phyloP scores from a whole-genome alignment of 2,888 invertebrate genomes.

The Cataglyphis rosenhaueri region DNA sequence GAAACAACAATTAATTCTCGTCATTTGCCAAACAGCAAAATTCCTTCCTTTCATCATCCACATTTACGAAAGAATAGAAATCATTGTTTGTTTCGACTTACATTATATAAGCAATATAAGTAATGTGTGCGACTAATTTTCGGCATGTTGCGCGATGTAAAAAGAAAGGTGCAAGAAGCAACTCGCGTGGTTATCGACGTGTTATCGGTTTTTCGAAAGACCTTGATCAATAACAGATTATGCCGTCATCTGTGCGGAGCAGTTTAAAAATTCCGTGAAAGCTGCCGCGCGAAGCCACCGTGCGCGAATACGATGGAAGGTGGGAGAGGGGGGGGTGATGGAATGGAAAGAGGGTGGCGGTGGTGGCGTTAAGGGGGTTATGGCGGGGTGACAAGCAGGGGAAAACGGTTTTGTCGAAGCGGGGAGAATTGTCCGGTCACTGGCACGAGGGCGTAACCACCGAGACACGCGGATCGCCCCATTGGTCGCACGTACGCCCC shows the following conservation, averaged over 20 bases:
- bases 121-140: background rate
- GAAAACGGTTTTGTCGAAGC: slow-evolving; percentile 56
- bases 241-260: slow-evolving; percentile 83
- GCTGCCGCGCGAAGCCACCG: slow-evolving; percentile 79
- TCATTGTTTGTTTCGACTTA: background rate
- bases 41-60: background rate
- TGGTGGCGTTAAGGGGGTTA: slow-evolving; percentile 63
- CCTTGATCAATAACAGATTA: slow-evolving; percentile 84
- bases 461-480: slow-evolving; percentile 81
- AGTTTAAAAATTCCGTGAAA: slow-evolving; percentile 84
- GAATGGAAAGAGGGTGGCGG: background rate
- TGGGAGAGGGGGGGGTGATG: background rate
- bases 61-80: background rate
- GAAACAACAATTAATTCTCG: slow-evolving; percentile 5
- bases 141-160: slow-evolving; percentile 1
- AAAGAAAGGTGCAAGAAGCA: slow-evolving; percentile 57
- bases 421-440: slow-evolving; percentile 73
- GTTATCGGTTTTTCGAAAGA: slow-evolving; percentile 78
- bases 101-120: background rate
- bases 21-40: background rate
- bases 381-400: slow-evolving; percentile 67
- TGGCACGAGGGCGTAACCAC: slow-evolving; percentile 83
- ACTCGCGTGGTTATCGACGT: slow-evolving; percentile 72
- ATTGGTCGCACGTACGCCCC: slow-evolving; percentile 83
- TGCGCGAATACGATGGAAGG: slow-evolving; percentile 15